Evolutionary conservation across 2,797 vertebrate genomes (phyloP), one percentile per base, ranked within the genome.

Genomic region (Microctenopoma steveboyesi): DNA sequence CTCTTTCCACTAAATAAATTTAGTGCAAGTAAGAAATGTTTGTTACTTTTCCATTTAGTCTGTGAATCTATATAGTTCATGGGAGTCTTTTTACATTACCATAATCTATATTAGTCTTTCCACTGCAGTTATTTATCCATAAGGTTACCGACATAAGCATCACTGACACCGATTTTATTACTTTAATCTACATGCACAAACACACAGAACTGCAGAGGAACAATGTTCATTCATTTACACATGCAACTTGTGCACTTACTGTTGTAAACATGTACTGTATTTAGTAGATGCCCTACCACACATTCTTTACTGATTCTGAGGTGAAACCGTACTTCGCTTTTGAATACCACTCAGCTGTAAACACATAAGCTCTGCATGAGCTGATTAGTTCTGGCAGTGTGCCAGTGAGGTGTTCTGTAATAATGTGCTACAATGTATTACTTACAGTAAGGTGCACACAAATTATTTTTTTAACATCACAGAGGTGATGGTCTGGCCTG

Each of bases 321-420:
- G 59, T 61, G 47, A 80, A 83, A 82, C 51, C 10, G 56, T 61
- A 16, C 53, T 57, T 69, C 69, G 49, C 70, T 79, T 86, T 77
- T 74, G 74, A 82, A 84, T 77, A 76, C 71, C 60, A 69, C 72
- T 86, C 57, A 69, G 78, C 78, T 74, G 70, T 77, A 76, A 79
- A 86, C 74, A 74, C 75, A 59, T 60, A 66, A 56, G 56, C 74
- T 55, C 63, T 2, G 15, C 64, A 35, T 57, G 71, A 76, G 73
- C 74, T 83, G 72, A 86, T 85, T 84, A 65, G 66, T 69, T 73
- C 48, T 85, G 88, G 81, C 82, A 48, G 53, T 7, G 37, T 46
- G 64, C 68, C 83, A 80, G 64, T 0, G 16, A 76, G 72, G 59
- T 18, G 68, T 16, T 57, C n/a, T 27, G 28, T 78, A 78, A 78